phyloP scores from a whole-genome alignment of 1,140 invertebrate genomes.

The Aleiodes sp. region DNA sequence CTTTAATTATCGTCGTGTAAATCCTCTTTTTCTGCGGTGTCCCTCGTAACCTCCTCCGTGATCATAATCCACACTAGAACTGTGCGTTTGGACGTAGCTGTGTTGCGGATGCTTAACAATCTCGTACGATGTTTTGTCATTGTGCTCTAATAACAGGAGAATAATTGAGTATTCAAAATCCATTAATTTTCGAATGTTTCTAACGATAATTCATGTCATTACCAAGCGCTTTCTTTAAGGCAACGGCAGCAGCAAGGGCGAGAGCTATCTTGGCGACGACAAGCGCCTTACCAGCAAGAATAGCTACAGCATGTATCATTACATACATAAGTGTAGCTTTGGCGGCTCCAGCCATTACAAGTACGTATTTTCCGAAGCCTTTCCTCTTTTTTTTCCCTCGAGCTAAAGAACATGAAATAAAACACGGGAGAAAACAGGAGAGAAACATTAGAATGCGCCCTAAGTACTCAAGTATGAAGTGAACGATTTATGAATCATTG shows the following conservation, averaged over 20 bases:
- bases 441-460: not conserved
- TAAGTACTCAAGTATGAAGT: not conserved
- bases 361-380: constrained; percentile 69
- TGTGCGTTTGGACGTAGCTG: constrained; percentile 79
- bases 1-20: constrained; percentile 30
- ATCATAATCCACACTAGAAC: constrained; percentile 76
- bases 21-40: constrained; percentile 49
- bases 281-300: constrained; percentile 77
- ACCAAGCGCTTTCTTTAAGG: constrained; percentile 78
- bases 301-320: constrained; percentile 77
- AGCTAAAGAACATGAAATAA: constrained; percentile 38
- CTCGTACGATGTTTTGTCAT: constrained; percentile 83
- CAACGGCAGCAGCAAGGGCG: constrained; percentile 77
- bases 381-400: constrained; percentile 65
- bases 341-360: constrained; percentile 72
- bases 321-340: constrained; percentile 78
- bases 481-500: not conserved
- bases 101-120: constrained; percentile 86
- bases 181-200: no score
- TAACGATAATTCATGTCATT: no score
- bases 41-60: constrained; percentile 73
- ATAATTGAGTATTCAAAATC: not conserved
- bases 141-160: constrained; percentile 47
- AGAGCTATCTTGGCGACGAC: constrained; percentile 80
- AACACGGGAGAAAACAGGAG: not conserved